Conservation (phyloP, 1,140 invertebrate genomes). For the Ostrea edulis region DNA sequence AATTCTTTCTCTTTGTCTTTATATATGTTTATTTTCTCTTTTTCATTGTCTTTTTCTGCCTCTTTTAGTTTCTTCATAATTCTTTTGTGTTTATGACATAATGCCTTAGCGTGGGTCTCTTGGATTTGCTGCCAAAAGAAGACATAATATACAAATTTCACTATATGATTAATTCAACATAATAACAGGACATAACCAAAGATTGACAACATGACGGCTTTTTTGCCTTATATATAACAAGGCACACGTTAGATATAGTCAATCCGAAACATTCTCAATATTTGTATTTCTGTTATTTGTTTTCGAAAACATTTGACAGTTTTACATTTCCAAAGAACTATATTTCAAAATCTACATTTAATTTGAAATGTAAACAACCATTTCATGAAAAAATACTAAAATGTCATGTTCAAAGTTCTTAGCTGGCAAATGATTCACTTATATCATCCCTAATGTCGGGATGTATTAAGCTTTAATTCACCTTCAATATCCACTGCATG, state of each 20-base stretch:
- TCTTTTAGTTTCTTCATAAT: not conserved
- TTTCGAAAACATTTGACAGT: no score
- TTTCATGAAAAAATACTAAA: not conserved
- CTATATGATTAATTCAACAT: not conserved
- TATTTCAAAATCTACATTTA: not conserved
- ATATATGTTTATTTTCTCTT: not conserved
- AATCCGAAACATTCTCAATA: not conserved
- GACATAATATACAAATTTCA: not conserved
- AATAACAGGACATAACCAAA: no score
- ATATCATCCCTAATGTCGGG: no score
- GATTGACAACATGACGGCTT: not conserved
- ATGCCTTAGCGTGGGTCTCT: not conserved
- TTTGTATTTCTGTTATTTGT: not conserved
- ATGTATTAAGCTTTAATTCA: not conserved
- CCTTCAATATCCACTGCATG: constrained; percentile 24
- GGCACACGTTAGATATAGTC: not conserved
- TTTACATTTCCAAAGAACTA: not conserved
- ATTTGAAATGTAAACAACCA: no score
- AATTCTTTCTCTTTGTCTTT: not conserved
- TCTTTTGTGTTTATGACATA: not conserved
- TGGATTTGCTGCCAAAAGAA: constrained; percentile 17
- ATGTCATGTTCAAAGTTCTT: not conserved
- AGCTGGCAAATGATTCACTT: not conserved
- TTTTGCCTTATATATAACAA: not conserved
- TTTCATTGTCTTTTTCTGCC: not conserved